Evolutionary conservation across 2,113 vertebrate species (phyloP), one percentile per base, ranked within the genome.

Genomic region (Lophochroa leadbeateri): DNA sequence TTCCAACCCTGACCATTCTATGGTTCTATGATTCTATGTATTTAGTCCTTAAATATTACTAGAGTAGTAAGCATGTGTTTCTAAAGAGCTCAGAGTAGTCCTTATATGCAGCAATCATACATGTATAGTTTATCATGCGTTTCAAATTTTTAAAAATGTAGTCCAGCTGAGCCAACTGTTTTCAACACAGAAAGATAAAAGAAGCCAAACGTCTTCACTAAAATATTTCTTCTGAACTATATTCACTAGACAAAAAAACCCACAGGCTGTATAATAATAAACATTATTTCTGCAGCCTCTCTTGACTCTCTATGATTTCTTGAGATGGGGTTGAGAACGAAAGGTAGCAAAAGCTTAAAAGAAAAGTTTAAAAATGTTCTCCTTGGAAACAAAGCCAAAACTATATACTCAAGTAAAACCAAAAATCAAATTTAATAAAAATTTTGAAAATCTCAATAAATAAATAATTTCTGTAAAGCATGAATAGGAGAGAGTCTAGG

Each of bases 71-170:
- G 11, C 27, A 19, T 7, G 24, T 5, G 35, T 69, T 80, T 60
- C 35, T 21, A n/a, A 39, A 85, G 11, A 79, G 39, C 20, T 50
- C 33, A 74, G 41, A 37, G 69, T 60, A 61, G 29, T 35, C 24
- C n/a, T 47, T 25, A 18, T 20, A 57, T 2, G 8, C 16, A 68
- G 31, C 13, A 89, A 60, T 49, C 24, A 41, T 19, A 39, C 5
- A 39, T 6, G 29, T 8, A 50, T 6, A 64, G 17, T 35, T 37
- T 77, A 49, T 8, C 3, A 1, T 8, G 5, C 0, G 0, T 75
- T 90, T 78, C n/a, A 21, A 16, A 5, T 65, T 77, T 79, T 91
- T 46, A 1, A 17, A 60, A 87, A 84, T 17, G 17, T 7, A 88
- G 35, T 43, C 39, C 10, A 72, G 15, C 19, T 64, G 23, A 81